Percentiles rank a stretch among this genome's conserved stretches.
Conservation (phyloP, 2,113 vertebrate genomes). For the Coryphaenoides rupestris region DNA sequence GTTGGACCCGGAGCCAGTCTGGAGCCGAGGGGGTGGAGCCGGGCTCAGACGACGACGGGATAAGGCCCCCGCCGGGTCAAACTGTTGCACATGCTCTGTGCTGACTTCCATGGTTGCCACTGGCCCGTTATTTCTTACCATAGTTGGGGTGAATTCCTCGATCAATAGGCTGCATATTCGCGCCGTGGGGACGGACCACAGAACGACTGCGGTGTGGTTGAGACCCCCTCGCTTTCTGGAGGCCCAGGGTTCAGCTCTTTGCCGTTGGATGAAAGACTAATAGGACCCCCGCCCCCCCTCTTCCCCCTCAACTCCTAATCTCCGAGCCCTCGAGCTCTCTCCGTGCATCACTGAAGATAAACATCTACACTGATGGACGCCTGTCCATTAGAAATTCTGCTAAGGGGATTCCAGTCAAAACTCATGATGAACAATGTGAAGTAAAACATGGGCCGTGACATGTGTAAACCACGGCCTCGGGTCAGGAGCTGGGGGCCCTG, state of each 20-base stretch:
- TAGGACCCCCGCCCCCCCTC: not conserved
- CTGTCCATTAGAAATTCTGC: not conserved
- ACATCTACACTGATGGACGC: not conserved
- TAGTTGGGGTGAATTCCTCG: not conserved
- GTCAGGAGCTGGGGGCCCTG: not conserved
- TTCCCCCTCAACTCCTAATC: not conserved
- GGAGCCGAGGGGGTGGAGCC: not conserved
- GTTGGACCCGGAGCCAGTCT: slow-evolving; percentile 8
- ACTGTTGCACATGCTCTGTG: not conserved
- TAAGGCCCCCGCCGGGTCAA: not conserved
- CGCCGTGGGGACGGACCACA: not conserved
- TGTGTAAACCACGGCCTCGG: not conserved
- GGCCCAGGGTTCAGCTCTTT: not conserved
- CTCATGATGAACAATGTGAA: not conserved
- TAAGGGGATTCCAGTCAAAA: not conserved
- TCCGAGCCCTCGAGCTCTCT: not conserved
- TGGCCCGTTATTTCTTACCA: not conserved
- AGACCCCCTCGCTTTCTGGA: not conserved
- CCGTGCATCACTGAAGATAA: not conserved
- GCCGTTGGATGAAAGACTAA: not conserved
- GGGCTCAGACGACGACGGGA: not conserved
- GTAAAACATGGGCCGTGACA: not conserved
- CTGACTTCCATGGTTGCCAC: not conserved
- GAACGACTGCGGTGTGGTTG: not conserved
- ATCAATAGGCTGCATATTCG: not conserved